A percentile compares a stretch with the other conserved stretches of the same genome.
Evolutionary conservation across 2,113 vertebrate genomes (phyloP).

Genomic region (Zapornia atra): DNA sequence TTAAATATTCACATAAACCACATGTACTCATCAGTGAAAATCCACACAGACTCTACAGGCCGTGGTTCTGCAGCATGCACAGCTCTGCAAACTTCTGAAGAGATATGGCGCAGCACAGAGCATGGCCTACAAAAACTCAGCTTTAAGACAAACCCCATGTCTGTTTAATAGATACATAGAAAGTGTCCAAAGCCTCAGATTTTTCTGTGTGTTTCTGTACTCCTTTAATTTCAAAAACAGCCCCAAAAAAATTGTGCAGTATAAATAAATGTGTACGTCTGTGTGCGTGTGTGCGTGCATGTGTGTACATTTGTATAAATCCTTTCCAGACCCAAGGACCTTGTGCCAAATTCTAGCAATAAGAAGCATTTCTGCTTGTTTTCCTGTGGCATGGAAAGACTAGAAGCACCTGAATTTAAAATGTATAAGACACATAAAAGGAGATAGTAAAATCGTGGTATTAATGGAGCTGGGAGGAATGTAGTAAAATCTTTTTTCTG

Average conservation of each 20-base stretch:
- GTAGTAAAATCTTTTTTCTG: background rate
- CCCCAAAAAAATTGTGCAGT: background rate
- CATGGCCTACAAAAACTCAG: background rate
- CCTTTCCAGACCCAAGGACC: slow-evolving; percentile 3
- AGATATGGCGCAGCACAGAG: background rate
- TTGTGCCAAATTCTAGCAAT: slow-evolving; percentile 24
- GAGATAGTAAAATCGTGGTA: background rate
- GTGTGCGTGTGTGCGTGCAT: background rate
- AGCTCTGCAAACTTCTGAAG: background rate
- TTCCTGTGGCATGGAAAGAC: background rate
- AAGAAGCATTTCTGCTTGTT: slow-evolving; percentile 23
- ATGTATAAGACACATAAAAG: background rate
- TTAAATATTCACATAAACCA: background rate
- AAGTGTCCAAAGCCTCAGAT: background rate
- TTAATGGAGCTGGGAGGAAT: background rate
- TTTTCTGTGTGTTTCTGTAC: background rate
- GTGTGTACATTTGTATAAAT: slow-evolving; percentile 1
- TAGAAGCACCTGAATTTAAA: slow-evolving; percentile 19
- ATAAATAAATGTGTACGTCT: background rate
- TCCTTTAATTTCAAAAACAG: background rate
- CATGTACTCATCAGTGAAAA: rapidly evolving
- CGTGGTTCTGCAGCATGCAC: background rate
- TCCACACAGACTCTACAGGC: background rate
- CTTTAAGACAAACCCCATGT: background rate
- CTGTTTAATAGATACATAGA: background rate